A percentile compares a stretch with the other conserved stretches of the same genome.
Conservation (phyloP, 1,140 invertebrate species). For the Ganaspis sp. region DNA sequence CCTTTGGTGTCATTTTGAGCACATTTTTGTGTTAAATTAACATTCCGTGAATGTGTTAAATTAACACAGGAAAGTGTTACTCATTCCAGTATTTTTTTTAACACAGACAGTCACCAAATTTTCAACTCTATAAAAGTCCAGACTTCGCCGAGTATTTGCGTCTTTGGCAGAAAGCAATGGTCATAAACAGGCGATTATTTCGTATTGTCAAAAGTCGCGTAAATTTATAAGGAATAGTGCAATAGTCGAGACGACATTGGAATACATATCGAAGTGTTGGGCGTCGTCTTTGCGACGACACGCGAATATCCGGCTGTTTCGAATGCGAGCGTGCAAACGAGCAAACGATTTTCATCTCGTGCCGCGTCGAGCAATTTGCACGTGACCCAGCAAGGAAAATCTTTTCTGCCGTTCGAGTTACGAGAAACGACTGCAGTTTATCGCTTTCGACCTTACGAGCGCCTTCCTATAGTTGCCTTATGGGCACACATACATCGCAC, state of each 20-base stretch:
- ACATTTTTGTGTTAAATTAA: too few species aligned
- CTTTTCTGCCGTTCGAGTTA: neutral
- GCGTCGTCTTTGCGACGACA: conserved; percentile 5
- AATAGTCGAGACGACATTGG: conserved; percentile 13
- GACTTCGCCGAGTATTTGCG: too few species aligned
- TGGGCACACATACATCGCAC: neutral
- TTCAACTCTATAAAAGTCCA: too few species aligned
- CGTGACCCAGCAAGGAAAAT: neutral
- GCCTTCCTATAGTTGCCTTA: conserved; percentile 1
- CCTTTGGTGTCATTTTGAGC: too few species aligned
- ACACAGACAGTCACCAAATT: too few species aligned
- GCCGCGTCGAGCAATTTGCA: conserved; percentile 16
- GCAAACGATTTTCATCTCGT: conserved; percentile 17
- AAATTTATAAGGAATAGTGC: neutral
- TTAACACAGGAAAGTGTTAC: too few species aligned
- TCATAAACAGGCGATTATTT: neutral
- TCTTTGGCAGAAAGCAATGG: too few species aligned
- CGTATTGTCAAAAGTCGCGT: neutral
- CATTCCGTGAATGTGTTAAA: too few species aligned
- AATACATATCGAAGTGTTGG: neutral
- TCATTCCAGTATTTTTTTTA: too few species aligned
- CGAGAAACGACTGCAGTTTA: conserved; percentile 28
- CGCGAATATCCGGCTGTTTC: conserved; percentile 26
- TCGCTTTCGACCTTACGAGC: conserved; percentile 19
- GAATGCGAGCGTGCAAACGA: conserved; percentile 19